A percentile compares a stretch with the other conserved stretches of the same genome.
Evolutionary conservation across 2,113 vertebrate species (phyloP).

Genomic region (Panthera tigris): DNA sequence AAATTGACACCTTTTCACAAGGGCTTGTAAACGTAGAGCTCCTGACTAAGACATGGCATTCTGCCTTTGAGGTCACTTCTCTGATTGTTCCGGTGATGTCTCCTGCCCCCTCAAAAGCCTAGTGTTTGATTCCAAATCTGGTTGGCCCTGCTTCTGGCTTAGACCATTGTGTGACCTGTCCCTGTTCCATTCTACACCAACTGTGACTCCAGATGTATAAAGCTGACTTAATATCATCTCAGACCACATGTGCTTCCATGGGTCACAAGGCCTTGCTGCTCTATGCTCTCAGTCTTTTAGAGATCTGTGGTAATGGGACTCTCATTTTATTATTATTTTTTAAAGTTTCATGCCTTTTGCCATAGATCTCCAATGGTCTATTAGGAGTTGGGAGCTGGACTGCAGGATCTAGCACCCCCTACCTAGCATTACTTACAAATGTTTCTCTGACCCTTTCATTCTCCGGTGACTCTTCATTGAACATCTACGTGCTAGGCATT

Average conservation of each 20-base stretch:
- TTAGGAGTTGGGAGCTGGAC: neutral
- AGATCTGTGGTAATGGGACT: neutral
- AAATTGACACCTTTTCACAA: neutral
- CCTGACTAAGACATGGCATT: neutral
- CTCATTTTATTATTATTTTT: neutral
- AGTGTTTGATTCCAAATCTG: neutral
- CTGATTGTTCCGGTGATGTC: neutral
- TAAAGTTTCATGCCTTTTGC: neutral
- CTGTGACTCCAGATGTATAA: neutral
- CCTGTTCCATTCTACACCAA: neutral
- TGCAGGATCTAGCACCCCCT: neutral
- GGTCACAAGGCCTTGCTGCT: neutral
- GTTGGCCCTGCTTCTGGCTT: neutral
- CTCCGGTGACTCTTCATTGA: neutral
- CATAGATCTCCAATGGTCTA: neutral
- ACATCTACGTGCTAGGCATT: neutral
- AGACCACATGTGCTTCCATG: neutral
- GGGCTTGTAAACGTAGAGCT: neutral
- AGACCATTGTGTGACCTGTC: neutral
- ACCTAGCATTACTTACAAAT: neutral
- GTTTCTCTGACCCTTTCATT: neutral
- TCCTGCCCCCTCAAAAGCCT: neutral
- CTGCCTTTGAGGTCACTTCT: neutral
- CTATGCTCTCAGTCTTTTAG: neutral
- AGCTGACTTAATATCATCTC: neutral